phyloP scores from a whole-genome alignment of 2,888 invertebrate genomes.

The Amblyjoppa proteus region DNA sequence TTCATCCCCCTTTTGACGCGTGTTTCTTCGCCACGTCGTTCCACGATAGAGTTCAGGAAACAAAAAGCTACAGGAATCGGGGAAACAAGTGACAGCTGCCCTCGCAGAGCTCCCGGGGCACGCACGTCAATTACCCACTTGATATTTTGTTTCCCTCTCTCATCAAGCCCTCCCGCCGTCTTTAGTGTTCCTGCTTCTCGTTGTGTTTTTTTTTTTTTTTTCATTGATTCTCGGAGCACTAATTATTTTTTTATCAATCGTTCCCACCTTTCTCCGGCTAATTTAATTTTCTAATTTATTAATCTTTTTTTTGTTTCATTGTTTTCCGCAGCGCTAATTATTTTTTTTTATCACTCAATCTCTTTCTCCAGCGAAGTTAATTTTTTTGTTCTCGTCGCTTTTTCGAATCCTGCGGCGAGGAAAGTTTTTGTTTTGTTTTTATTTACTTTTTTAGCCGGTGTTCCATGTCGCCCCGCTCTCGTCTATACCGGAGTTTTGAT shows the following conservation, averaged over 20 bases:
- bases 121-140: conserved; percentile 80
- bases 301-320: background rate
- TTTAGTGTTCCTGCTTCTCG: conserved; percentile 17
- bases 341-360: too few relatives aligned
- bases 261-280: conserved; percentile 30
- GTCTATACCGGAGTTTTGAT: conserved; percentile 59
- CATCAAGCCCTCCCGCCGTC: conserved; percentile 43
- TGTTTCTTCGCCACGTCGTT: conserved; percentile 37
- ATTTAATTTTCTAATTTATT: conserved; percentile 25
- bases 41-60: conserved; percentile 69
- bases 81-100: conserved; percentile 82
- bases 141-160: conserved; percentile 65
- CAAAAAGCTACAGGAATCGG: conserved; percentile 76
- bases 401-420: background rate
- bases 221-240: conserved; percentile 60
- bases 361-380: conserved; percentile 40
- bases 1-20: conserved; percentile 43
- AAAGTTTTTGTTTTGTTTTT: background rate
- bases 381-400: background rate
- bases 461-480: too few relatives aligned
- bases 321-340: background rate
- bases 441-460: too few relatives aligned
- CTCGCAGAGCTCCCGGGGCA: conserved; percentile 65
- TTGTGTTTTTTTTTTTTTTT: conserved; percentile 31
- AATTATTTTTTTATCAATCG: conserved; percentile 60